Evolutionary conservation across 1,140 invertebrate genomes (phyloP).

Genomic region (Eubasilissa regina): DNA sequence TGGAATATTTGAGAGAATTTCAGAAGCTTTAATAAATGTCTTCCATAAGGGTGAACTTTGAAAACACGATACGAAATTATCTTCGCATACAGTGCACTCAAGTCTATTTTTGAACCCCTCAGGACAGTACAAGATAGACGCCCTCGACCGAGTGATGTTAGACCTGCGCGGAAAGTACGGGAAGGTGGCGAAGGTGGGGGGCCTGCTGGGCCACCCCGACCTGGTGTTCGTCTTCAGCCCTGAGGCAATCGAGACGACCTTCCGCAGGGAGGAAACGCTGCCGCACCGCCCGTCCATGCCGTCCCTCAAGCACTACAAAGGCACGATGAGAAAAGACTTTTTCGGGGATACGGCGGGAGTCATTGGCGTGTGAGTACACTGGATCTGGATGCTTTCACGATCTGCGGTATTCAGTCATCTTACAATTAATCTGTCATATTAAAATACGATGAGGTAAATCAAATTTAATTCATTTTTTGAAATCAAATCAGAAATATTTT

Average conservation of each 20-base stretch:
- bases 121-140: constrained; percentile 79
- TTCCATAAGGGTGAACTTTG: too few species aligned
- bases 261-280: constrained; percentile 82
- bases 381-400: neutral
- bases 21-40: too few species aligned
- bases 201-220: constrained; percentile 83
- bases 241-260: constrained; percentile 83
- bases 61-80: too few species aligned
- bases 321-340: constrained; percentile 80
- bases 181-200: constrained; percentile 82
- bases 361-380: constrained; percentile 82
- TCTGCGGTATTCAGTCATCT: constrained; percentile 7
- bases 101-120: too few species aligned
- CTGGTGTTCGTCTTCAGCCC: constrained; percentile 85
- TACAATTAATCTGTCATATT: too few species aligned
- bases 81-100: too few species aligned
- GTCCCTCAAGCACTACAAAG: constrained; percentile 85
- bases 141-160: constrained; percentile 78
- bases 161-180: constrained; percentile 76
- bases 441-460: too few species aligned
- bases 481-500: neutral
- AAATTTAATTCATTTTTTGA: too few species aligned
- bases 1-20: too few species aligned
- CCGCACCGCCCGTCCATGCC: constrained; percentile 86
- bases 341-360: constrained; percentile 82